Evolutionary conservation across 2,888 invertebrate genomes (phyloP).

Genomic region (Noctua janthe): DNA sequence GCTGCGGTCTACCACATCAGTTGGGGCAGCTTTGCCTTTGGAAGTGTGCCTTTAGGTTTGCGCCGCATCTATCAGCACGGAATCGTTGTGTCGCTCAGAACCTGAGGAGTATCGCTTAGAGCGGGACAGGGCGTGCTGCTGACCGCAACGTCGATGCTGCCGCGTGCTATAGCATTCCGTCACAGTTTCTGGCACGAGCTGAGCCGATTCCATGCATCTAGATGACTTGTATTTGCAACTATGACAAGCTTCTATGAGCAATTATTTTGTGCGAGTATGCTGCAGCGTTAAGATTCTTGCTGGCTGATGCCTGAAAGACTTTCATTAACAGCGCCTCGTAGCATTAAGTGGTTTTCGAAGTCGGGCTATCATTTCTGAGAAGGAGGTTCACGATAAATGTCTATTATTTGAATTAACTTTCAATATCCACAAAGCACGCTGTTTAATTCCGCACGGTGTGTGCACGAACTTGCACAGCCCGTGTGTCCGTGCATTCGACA

Average conservation of each 20-base stretch:
- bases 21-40: no score
- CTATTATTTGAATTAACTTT: neutral
- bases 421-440: neutral
- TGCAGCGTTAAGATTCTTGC: neutral
- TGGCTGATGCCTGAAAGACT: neutral
- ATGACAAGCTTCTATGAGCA: neutral
- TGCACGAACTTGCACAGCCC: constrained; percentile 9
- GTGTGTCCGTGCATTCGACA: constrained; percentile 29
- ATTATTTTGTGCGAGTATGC: neutral
- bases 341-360: neutral
- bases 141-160: no score
- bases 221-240: neutral
- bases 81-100: no score
- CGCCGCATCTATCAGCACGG: no score
- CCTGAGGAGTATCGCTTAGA: no score
- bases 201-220: neutral
- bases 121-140: no score
- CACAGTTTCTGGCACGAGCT: neutral
- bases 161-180: no score
- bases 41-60: no score
- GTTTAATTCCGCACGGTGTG: neutral
- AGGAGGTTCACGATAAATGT: neutral
- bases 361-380: neutral
- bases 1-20: no score
- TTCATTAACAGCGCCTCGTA: neutral